Evolutionary conservation across 2,113 vertebrate genomes (phyloP).

Genomic region (Archilochus colubris): DNA sequence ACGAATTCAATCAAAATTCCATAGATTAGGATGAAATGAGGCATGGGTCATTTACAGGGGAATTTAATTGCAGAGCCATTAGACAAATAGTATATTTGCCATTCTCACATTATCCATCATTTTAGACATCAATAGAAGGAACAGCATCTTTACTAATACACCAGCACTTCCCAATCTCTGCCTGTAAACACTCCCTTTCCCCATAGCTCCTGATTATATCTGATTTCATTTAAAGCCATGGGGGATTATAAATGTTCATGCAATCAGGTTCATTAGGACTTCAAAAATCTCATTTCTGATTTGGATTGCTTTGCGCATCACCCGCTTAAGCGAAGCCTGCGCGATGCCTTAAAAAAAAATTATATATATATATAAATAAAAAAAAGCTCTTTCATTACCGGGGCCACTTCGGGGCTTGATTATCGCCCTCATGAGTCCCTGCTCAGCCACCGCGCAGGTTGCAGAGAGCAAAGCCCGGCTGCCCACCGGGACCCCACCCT

Average conservation of each 20-base stretch:
- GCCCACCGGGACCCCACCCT: too few relatives aligned
- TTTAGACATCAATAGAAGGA: constrained; percentile 90
- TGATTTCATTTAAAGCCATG: constrained; percentile 82
- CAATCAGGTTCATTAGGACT: constrained; percentile 82
- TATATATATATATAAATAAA: neutral
- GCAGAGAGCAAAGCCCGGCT: neutral
- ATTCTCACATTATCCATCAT: constrained; percentile 97
- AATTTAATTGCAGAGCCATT: constrained; percentile 99
- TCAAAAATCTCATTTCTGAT: constrained; percentile 71
- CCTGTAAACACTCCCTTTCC: constrained; percentile 79
- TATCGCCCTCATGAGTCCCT: neutral
- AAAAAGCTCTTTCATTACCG: neutral
- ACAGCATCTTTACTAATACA: constrained; percentile 72
- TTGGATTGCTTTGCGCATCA: constrained; percentile 60
- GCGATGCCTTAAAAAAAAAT: neutral
- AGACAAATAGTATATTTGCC: constrained; percentile 99
- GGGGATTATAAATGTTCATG: constrained; percentile 79
- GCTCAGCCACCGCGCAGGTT: neutral
- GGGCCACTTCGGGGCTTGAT: neutral
- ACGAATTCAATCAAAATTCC: constrained; percentile 99
- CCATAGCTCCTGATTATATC: constrained; percentile 79
- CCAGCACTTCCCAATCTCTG: constrained; percentile 72
- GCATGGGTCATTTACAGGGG: constrained; percentile 99
- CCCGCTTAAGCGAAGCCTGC: constrained; percentile 22
- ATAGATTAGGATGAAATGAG: constrained; percentile 99